phyloP scores from a whole-genome alignment of 2,797 vertebrate genomes.

The Fringilla coelebs region DNA sequence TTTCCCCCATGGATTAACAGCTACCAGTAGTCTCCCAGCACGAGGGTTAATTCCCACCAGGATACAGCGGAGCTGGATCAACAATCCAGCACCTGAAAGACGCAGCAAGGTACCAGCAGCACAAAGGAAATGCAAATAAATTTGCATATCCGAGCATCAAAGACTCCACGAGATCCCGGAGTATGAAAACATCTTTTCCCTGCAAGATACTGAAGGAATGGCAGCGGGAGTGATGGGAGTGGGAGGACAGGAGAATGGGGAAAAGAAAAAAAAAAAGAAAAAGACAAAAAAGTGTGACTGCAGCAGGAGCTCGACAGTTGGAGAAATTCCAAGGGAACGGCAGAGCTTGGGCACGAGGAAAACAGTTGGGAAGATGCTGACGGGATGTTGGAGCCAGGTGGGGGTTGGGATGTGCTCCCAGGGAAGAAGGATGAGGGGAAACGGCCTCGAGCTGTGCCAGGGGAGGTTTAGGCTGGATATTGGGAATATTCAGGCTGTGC shows the following conservation, averaged over 20 bases:
- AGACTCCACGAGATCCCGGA: background rate
- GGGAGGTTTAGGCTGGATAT: background rate
- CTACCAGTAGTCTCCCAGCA: background rate
- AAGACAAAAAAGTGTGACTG: background rate
- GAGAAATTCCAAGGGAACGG: background rate
- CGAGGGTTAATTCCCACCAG: background rate
- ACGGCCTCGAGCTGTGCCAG: background rate
- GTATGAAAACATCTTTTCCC: background rate
- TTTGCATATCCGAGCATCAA: background rate
- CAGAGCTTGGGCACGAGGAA: background rate
- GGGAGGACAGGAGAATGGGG: background rate
- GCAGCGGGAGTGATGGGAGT: background rate
- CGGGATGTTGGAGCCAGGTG: background rate
- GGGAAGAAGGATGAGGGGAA: background rate
- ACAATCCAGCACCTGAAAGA: background rate
- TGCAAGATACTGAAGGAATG: background rate
- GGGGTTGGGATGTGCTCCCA: background rate
- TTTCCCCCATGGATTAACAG: background rate
- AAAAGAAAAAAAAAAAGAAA: background rate
- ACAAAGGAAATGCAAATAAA: background rate
- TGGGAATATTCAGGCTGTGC: background rate
- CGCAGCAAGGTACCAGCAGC: background rate
- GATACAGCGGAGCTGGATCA: background rate
- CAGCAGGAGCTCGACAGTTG: background rate
- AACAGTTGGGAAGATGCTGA: background rate